Evolutionary conservation across 1,140 invertebrate genomes (phyloP).

Genomic region (Lanistes nyassanus): DNA sequence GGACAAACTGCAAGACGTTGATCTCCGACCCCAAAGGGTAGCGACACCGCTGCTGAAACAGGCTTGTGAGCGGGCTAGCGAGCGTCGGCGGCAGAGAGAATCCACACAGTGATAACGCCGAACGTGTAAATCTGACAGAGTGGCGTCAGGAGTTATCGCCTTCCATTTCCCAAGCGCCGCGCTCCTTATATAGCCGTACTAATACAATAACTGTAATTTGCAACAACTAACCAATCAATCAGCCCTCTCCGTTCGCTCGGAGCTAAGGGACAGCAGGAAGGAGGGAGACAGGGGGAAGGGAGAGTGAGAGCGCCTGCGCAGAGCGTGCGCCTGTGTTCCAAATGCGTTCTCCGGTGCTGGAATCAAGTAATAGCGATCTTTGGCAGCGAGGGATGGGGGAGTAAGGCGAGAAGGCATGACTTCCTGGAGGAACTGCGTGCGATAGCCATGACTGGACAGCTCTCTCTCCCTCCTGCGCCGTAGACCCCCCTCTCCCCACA

Average conservation of each 20-base stretch:
- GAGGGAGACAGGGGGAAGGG: not conserved
- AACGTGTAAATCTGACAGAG: not conserved
- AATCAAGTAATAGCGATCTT: not conserved
- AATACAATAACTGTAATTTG: constrained; percentile 41
- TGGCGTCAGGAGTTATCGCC: constrained; percentile 19
- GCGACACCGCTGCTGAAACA: no score
- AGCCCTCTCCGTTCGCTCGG: constrained; percentile 9
- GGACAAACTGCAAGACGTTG: no score
- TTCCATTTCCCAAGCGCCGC: constrained; percentile 29
- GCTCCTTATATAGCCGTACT: constrained; percentile 31
- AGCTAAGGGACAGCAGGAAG: not conserved
- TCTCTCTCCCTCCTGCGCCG: not conserved
- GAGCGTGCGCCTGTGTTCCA: not conserved
- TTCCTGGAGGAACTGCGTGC: constrained; percentile 2
- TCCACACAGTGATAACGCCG: no score
- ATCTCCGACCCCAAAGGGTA: no score
- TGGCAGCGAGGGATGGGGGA: not conserved
- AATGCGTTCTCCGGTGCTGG: not conserved
- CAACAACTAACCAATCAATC: constrained; percentile 37
- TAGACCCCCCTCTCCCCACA: no score
- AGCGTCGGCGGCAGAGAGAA: no score
- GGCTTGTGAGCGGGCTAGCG: no score
- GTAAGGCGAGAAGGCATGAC: not conserved
- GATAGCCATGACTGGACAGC: not conserved
- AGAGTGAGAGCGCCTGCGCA: not conserved